Evolutionary conservation across 2,797 vertebrate genomes (phyloP).

Genomic region (Morus bassanus): DNA sequence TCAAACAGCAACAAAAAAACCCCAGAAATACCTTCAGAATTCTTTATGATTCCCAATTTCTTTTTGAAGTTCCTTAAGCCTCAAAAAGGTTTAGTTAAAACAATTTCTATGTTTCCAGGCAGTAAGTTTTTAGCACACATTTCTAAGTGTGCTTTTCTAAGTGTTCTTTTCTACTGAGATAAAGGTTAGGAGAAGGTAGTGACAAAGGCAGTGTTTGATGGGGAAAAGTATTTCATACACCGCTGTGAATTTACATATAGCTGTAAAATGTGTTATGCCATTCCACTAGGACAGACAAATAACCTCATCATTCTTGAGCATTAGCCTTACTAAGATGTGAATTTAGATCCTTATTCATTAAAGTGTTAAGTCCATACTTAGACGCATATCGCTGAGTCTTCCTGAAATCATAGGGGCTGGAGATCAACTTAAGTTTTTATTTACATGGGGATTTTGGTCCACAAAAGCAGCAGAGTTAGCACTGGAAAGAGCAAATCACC

Average conservation of each 20-base stretch:
- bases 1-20: not conserved
- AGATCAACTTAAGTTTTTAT: not conserved
- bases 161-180: not conserved
- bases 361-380: not conserved
- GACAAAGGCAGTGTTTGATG: not conserved
- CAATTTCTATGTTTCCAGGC: not conserved
- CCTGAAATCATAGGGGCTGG: not conserved
- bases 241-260: constrained; percentile 28
- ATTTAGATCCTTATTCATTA: not conserved
- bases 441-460: not conserved
- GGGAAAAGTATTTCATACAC: not conserved
- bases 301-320: not conserved
- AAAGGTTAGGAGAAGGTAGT: not conserved
- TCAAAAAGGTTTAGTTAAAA: constrained; percentile 18
- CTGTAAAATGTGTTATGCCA: constrained; percentile 7
- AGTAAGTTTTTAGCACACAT: not conserved
- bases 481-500: not conserved
- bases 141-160: constrained; percentile 33
- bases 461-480: not conserved
- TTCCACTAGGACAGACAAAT: constrained; percentile 19
- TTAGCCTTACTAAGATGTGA: not conserved
- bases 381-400: not conserved
- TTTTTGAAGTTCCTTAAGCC: constrained; percentile 12
- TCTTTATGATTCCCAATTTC: constrained; percentile 2
- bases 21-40: not conserved